Evolutionary conservation across 23 tunicate species (phyloP).

Genomic region (Diplosoma virens): DNA sequence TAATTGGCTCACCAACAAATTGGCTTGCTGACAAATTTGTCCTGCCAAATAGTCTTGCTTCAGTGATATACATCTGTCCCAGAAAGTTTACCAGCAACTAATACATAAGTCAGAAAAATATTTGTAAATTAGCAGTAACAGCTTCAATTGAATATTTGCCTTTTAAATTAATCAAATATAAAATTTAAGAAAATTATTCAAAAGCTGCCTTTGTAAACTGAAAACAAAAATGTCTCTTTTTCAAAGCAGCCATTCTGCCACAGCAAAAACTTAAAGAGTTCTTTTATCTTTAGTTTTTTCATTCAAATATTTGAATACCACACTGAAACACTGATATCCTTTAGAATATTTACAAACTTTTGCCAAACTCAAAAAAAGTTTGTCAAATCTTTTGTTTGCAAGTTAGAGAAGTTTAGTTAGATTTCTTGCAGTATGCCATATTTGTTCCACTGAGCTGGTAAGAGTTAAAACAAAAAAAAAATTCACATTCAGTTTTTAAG

Average conservation of each 20-base stretch:
- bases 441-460: background rate
- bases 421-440: background rate
- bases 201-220: background rate
- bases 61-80: background rate
- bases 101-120: background rate
- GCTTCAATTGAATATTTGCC: background rate
- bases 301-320: background rate
- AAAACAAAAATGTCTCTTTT: background rate
- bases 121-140: background rate
- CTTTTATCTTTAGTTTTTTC: background rate
- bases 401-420: background rate
- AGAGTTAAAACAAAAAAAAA: too few relatives aligned
- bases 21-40: too few relatives aligned
- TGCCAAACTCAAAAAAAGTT: background rate
- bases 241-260: background rate
- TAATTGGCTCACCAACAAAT: too few relatives aligned
- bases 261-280: background rate
- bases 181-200: background rate
- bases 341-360: background rate
- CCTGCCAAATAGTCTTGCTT: too few relatives aligned
- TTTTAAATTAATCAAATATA: background rate
- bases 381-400: background rate
- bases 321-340: background rate
- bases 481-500: too few relatives aligned
- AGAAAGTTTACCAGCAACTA: background rate